Evolutionary conservation across 1,140 invertebrate genomes (phyloP).

Genomic region (Frieseomelitta varia): DNA sequence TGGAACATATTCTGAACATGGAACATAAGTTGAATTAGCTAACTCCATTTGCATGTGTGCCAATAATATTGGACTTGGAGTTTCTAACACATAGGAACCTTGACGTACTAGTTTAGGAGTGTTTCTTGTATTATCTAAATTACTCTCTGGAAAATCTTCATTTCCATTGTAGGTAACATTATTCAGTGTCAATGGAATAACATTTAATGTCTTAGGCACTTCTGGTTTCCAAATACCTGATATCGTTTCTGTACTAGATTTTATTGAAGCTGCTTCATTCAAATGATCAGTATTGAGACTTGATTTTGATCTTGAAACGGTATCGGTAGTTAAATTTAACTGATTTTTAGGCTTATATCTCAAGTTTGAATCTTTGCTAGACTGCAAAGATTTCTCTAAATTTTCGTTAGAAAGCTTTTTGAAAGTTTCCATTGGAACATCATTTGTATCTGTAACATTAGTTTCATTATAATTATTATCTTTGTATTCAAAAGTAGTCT

Average conservation of each 20-base stretch:
- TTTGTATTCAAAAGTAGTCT: neutral
- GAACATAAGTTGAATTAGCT: slow-evolving; percentile 23
- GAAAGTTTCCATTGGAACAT: slow-evolving; percentile 1
- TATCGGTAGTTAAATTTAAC: slow-evolving; percentile 42
- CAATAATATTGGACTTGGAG: slow-evolving; percentile 84
- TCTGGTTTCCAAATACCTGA: slow-evolving; percentile 75
- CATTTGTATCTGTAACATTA: neutral
- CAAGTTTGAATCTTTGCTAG: slow-evolving; percentile 49
- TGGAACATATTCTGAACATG: slow-evolving; percentile 79
- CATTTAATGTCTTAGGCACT: slow-evolving; percentile 78
- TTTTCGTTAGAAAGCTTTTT: neutral
- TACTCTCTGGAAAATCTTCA: slow-evolving; percentile 20
- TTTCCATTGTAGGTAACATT: slow-evolving; percentile 19
- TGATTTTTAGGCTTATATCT: slow-evolving; percentile 55
- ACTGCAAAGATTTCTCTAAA: neutral
- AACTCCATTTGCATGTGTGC: slow-evolving; percentile 84
- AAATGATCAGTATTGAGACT: slow-evolving; percentile 69
- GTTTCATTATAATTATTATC: slow-evolving; percentile 6
- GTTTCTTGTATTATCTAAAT: slow-evolving; percentile 43
- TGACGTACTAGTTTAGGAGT: slow-evolving; percentile 83
- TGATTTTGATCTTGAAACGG: slow-evolving; percentile 60
- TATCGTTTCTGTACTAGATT: slow-evolving; percentile 62
- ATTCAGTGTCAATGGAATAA: slow-evolving; percentile 76
- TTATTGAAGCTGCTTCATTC: slow-evolving; percentile 60
- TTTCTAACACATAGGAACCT: slow-evolving; percentile 85